These are phyloP conservation scores for Chionoecetes opilio DNA, from an alignment of 1,140 invertebrate species.

Conservation along the genomic window DNA sequence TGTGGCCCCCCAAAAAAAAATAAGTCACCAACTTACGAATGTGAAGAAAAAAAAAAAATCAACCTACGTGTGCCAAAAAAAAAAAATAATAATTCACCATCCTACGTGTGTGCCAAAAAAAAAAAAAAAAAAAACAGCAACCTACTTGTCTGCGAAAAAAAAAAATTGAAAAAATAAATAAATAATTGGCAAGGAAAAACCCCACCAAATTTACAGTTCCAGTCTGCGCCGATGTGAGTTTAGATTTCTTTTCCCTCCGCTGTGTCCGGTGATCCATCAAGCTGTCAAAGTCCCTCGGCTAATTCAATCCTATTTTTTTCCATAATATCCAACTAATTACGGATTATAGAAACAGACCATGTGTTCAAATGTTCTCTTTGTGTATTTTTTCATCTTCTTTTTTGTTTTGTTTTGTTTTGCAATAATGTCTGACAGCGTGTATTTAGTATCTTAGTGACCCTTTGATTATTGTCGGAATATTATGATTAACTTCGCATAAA, in stretches of 20 bases:
- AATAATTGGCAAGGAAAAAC: not conserved
- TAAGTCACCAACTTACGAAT: too few species aligned
- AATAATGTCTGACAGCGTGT: too few species aligned
- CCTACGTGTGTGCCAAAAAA: too few species aligned
- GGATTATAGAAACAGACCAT: not conserved
- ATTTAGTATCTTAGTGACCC: too few species aligned
- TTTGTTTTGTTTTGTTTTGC: not conserved
- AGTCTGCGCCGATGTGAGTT: slow-evolving; percentile 33
- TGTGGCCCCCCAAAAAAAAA: too few species aligned
- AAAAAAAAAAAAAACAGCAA: too few species aligned
- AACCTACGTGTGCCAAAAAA: not conserved
- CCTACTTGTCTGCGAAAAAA: too few species aligned
- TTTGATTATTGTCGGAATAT: too few species aligned
- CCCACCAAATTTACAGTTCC: not conserved
- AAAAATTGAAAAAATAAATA: too few species aligned
- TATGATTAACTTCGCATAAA: too few species aligned
- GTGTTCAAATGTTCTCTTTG: slow-evolving; percentile 9
- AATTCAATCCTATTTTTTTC: not conserved
- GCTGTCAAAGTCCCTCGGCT: not conserved
- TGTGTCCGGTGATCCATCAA: slow-evolving; percentile 7
- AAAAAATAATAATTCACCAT: too few species aligned
- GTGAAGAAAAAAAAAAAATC: not conserved
- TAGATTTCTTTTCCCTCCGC: not conserved
- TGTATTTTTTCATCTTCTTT: not conserved
- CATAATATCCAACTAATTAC: slow-evolving; percentile 30